These are phyloP conservation scores for Atrichornis clamosus DNA, from an alignment of 2,113 vertebrate genomes.

Conservation along the genomic window DNA sequence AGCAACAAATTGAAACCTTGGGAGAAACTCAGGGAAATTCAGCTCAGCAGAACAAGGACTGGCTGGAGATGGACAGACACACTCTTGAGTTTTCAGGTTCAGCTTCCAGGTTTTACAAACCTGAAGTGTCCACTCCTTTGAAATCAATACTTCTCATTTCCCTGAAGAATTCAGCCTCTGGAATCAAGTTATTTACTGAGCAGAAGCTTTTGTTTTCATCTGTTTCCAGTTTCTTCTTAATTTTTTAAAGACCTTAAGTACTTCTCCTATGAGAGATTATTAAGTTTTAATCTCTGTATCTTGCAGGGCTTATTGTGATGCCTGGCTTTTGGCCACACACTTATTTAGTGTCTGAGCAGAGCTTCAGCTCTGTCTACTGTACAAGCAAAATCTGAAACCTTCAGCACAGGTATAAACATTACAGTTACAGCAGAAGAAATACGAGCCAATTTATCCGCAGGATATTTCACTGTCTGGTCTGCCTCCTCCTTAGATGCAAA, in stretches of 20 bases:
- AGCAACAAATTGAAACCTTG: neutral
- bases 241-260: neutral
- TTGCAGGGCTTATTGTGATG: neutral
- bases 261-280: neutral
- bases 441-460: neutral
- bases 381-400: neutral
- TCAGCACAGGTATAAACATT: neutral
- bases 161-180: neutral
- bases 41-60: neutral
- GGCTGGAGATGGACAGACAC: neutral
- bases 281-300: neutral
- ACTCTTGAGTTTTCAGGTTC: neutral
- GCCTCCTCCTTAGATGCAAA: neutral
- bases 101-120: neutral
- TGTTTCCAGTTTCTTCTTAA: neutral
- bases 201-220: neutral
- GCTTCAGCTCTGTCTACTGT: neutral
- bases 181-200: neutral
- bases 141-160: neutral
- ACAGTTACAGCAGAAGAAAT: neutral
- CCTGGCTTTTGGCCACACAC: neutral
- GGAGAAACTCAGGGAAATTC: too few species aligned
- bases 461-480: neutral
- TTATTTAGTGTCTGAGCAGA: neutral
- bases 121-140: neutral